Evolutionary conservation across 2,888 invertebrate genomes (phyloP).

Genomic region (Cacoxenus indagator): DNA sequence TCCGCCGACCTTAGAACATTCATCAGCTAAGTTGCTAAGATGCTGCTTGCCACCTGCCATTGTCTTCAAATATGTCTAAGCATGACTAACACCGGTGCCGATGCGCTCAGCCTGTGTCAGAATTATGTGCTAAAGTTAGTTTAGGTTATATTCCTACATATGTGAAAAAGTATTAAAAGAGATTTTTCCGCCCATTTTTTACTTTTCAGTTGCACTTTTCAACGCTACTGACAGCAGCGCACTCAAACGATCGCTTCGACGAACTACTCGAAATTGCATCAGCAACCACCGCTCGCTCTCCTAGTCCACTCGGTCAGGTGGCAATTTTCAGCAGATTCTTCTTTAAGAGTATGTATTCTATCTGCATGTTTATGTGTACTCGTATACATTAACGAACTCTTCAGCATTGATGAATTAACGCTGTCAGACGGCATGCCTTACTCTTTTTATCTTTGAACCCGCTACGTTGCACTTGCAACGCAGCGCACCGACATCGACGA

Average conservation of each 20-base stretch:
- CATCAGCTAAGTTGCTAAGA: constrained; percentile 12
- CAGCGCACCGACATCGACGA: no score
- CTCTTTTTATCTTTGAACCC: neutral
- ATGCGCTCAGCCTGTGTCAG: neutral
- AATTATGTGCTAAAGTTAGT: neutral
- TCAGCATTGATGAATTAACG: constrained; percentile 22
- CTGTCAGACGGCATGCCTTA: constrained; percentile 2
- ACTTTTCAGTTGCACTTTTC: constrained; percentile 3
- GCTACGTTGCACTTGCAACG: neutral
- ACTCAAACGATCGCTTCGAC: neutral
- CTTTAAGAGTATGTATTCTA: neutral
- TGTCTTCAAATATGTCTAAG: neutral
- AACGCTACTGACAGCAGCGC: neutral
- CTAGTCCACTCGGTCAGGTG: neutral
- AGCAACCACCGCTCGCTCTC: neutral
- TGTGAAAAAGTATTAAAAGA: constrained; percentile 28
- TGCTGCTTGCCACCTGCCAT: constrained; percentile 9
- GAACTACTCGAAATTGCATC: neutral
- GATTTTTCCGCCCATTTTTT: constrained; percentile 26
- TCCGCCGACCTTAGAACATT: constrained; percentile 10
- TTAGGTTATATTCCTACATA: constrained; percentile 7
- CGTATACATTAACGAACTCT: neutral
- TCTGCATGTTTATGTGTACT: neutral
- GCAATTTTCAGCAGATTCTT: neutral
- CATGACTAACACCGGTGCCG: neutral